Base-by-base conservation (phyloP, 1,140 invertebrate genomes). In the Asbolus verrucosus region DNA sequence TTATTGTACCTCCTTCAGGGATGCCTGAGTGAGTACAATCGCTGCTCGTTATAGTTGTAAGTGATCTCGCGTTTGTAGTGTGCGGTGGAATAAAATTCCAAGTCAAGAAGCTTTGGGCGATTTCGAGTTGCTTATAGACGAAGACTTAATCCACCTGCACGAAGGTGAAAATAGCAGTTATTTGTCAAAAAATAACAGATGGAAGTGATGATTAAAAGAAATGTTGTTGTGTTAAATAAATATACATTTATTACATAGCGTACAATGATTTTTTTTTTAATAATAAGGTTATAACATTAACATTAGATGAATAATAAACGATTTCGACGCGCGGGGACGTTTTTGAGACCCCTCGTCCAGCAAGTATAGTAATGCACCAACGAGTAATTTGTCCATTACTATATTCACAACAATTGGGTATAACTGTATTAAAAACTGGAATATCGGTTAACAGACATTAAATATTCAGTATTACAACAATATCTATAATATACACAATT, bases 11-110 rank as follows among this genome's bases (percentile, higher is more conserved):
- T 0, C 90, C 94, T 0, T 93, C 93, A 76, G 94, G 96, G 41
- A 85, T 94, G 6, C 95, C 95, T 24, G 95, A 97, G n/a, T n/a
- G n/a, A n/a, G n/a, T n/a, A n/a, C n/a, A n/a, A n/a, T n/a, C n/a
- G n/a, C n/a, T n/a, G n/a, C n/a, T n/a, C n/a, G n/a, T n/a, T n/a
- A n/a, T n/a, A n/a, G n/a, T n/a, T n/a, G n/a, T n/a, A n/a, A n/a
- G n/a, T n/a, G n/a, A n/a, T n/a, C n/a, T n/a, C n/a, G n/a, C n/a
- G n/a, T n/a, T n/a, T n/a, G n/a, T n/a, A n/a, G n/a, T 83, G 93
- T 94, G 0, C 87, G 92, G 69, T 97, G 94, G 94, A 96, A 94
- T 77, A 97, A 96, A 83, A 87, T 91, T 39, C 93, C 94, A 41
- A 85, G 85, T 8, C 85, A 87, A 9, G 93, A 96, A 76, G 87